Conservation (phyloP, 2,113 vertebrate species). For the Setophaga petechia region DNA sequence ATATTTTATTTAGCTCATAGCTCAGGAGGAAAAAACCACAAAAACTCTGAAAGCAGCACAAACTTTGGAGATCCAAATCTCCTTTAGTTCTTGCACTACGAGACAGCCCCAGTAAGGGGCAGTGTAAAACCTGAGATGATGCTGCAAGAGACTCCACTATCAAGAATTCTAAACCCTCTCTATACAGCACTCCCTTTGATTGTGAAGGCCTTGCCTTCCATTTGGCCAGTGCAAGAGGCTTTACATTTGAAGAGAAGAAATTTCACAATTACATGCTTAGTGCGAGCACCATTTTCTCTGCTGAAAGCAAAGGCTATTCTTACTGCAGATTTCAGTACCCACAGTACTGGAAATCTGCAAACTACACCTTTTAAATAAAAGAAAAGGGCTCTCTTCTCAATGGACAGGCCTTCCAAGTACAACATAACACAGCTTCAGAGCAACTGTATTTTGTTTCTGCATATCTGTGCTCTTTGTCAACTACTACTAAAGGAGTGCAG, state of each 20-base stretch:
- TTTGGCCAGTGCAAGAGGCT: neutral
- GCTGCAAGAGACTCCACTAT: neutral
- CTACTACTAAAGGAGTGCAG: neutral
- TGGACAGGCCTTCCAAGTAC: neutral
- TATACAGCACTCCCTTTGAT: neutral
- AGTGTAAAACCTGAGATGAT: conserved; percentile 19
- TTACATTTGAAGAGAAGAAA: neutral
- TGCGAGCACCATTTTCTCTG: neutral
- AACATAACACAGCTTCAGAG: neutral
- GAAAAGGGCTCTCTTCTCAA: neutral
- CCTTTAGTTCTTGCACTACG: neutral
- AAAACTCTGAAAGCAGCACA: neutral
- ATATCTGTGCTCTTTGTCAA: neutral
- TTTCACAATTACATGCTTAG: neutral
- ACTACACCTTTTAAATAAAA: neutral
- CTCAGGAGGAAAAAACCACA: neutral
- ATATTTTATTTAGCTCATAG: neutral
- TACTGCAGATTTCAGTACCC: neutral
- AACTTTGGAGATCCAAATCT: neutral
- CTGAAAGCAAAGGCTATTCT: neutral
- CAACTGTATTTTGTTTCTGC: neutral
- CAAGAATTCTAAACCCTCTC: neutral
- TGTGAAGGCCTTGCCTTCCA: neutral
- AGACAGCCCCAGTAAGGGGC: conserved; percentile 43
- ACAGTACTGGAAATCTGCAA: neutral